Percentiles rank a stretch among this genome's conserved stretches.
These are phyloP conservation scores for Medauroidea extradentata DNA, from an alignment of 1,140 invertebrate genomes.

Conservation along the genomic window DNA sequence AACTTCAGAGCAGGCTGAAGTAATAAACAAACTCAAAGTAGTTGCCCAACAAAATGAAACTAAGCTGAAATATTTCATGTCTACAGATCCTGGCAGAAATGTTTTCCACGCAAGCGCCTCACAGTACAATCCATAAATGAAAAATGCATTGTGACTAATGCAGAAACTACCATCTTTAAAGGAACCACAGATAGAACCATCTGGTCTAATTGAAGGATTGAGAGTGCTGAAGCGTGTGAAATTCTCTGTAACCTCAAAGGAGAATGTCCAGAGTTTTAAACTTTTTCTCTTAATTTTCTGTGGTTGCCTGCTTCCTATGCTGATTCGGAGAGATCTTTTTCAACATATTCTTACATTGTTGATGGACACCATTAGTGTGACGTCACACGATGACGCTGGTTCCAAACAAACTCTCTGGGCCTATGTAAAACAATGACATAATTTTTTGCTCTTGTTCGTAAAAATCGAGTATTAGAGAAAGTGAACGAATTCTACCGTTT, in stretches of 20 bases:
- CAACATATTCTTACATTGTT: background rate
- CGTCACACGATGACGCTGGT: too few species aligned
- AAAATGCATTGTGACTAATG: too few species aligned
- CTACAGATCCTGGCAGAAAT: background rate
- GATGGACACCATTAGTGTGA: too few species aligned
- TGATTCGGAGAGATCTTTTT: background rate
- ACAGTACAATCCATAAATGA: too few species aligned
- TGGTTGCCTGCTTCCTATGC: background rate
- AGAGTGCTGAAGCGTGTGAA: background rate
- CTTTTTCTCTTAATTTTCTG: background rate
- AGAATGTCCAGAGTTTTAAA: background rate
- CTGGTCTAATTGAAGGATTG: too few species aligned
- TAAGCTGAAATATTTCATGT: background rate
- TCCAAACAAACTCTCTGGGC: too few species aligned
- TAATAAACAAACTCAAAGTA: background rate
- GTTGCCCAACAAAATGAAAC: background rate
- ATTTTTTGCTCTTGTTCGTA: too few species aligned
- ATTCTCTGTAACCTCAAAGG: background rate
- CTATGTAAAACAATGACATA: too few species aligned
- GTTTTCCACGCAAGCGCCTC: background rate
- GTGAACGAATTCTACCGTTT: too few species aligned
- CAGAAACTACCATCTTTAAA: too few species aligned
- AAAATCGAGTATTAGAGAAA: too few species aligned
- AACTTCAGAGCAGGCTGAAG: background rate
- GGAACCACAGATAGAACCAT: too few species aligned